Percentiles rank a stretch among this genome's conserved stretches.
phyloP scores from a whole-genome alignment of 2,113 vertebrate genomes.

The Electrona antarctica region DNA sequence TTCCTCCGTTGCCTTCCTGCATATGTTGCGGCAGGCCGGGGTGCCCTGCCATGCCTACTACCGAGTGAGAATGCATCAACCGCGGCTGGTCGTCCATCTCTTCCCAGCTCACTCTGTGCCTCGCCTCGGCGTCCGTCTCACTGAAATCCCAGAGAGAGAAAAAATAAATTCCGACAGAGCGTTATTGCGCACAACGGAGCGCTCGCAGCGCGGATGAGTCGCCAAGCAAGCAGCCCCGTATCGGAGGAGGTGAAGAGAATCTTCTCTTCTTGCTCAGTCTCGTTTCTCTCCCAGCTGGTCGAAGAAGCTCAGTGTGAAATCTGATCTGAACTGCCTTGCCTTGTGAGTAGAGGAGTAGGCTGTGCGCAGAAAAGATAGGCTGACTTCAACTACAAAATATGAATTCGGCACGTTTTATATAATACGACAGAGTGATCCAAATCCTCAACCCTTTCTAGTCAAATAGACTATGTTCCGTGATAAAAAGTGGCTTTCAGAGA shows the following conservation, averaged over 20 bases:
- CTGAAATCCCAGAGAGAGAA: constrained; percentile 76
- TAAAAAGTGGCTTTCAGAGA: constrained; percentile 38
- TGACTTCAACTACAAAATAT: constrained; percentile 48
- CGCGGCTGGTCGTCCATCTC: constrained; percentile 96
- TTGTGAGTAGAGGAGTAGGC: constrained; percentile 51
- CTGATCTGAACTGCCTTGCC: constrained; percentile 71
- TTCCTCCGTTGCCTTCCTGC: constrained; percentile 88
- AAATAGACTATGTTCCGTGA: constrained; percentile 11
- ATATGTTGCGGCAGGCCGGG: constrained; percentile 95
- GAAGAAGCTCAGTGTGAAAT: constrained; percentile 68
- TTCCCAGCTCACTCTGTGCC: constrained; percentile 55
- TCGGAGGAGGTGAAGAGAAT: constrained; percentile 46
- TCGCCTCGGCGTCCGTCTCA: constrained; percentile 62
- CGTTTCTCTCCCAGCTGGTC: constrained; percentile 68
- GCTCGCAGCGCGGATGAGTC: constrained; percentile 28
- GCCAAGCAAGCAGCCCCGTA: constrained; percentile 21
- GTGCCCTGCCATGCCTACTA: constrained; percentile 93
- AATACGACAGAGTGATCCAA: constrained; percentile 43
- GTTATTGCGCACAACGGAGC: constrained; percentile 42
- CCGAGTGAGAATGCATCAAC: constrained; percentile 94
- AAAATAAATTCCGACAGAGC: constrained; percentile 61
- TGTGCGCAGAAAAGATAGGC: constrained; percentile 58
- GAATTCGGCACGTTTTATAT: constrained; percentile 41
- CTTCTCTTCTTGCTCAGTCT: constrained; percentile 43
- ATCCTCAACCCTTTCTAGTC: constrained; percentile 17